Conservation (phyloP, 2,113 vertebrate species). For the Empidonax alnorum region DNA sequence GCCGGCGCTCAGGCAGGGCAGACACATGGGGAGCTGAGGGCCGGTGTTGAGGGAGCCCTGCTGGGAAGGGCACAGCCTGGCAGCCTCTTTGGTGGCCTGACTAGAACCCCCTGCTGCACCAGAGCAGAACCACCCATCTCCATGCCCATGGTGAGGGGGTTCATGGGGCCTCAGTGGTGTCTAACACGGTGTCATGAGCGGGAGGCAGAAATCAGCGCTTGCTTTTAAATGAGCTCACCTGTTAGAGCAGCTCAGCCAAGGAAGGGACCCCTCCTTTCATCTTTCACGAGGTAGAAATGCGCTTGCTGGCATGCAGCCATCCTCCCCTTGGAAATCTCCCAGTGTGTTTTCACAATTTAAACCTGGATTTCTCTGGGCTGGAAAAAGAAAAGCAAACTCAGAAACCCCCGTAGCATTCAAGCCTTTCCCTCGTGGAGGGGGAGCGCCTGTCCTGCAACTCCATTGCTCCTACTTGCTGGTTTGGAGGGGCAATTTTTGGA, state of each 20-base stretch:
- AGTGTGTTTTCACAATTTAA: not conserved
- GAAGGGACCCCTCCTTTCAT: not conserved
- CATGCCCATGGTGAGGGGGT: accelerated
- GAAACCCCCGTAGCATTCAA: not conserved
- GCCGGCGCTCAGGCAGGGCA: not conserved
- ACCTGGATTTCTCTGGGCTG: not conserved
- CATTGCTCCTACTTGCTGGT: not conserved
- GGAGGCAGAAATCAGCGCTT: not conserved
- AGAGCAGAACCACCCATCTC: too few species aligned
- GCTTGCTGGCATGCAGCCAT: not conserved
- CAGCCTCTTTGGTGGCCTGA: not conserved
- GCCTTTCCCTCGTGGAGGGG: not conserved
- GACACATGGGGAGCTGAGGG: accelerated
- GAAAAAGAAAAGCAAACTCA: not conserved
- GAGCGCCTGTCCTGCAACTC: not conserved
- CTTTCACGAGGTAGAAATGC: not conserved
- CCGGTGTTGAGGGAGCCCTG: not conserved
- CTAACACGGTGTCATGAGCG: accelerated
- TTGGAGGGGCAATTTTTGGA: not conserved
- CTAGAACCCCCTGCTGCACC: accelerated
- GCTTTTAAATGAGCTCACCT: not conserved
- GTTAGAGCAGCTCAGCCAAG: not conserved
- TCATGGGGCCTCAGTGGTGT: accelerated
- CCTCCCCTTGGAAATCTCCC: not conserved
- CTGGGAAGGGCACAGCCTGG: not conserved